Evolutionary conservation across 2,113 vertebrate species (phyloP), one percentile per base, ranked within the genome.

Genomic region (Diadophis punctatus): DNA sequence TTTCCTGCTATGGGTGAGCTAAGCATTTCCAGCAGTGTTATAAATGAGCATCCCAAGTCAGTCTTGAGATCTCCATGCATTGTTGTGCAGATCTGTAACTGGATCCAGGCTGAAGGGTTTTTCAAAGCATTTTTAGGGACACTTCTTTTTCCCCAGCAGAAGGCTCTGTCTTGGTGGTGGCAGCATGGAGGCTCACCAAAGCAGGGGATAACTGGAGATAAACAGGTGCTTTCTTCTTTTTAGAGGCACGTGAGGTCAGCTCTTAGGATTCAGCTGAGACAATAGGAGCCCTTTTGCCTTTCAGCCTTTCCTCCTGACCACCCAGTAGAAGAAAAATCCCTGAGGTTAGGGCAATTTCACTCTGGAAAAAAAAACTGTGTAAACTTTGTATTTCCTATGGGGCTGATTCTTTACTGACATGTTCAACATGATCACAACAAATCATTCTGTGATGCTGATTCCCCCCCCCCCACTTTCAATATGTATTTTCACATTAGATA

Each of bases 291-390:
- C 96, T 97, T 95, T 96, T 97, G 98, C 97, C 97, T 97, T 95
- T 92, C 96, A 96, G 95, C 92, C 96, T 95, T 30, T 96, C 94
- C 95, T 96, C 94, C 97, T 98, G 98, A 98, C 98, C 98, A 98
- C 97, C 98, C 98, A 98, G 97, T 96, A 97, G 97, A 98, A 91
- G 97, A 97, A 90, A 97, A 96, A 3, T 85, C 55, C 94, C 55
- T 86, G 94, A 93, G 95, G 86, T 46, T 93, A 49, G 74, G 56
- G 18, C 1, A n/a, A 60, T 92, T 94, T 93, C 94, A 92, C 56
- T 86, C 91, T 92, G 87, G 51, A 93, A 87, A 74, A 68, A 58
- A 8, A 89, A 91, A 63, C 58, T 39, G 51, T 63, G 94, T 93
- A 93, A 95, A 93, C 68, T 30, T 86, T 12, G 10, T 48, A 43